Evolutionary conservation across 2,888 invertebrate genomes (phyloP), one percentile per base, ranked within the genome.

Genomic region (Andrena fulva): DNA sequence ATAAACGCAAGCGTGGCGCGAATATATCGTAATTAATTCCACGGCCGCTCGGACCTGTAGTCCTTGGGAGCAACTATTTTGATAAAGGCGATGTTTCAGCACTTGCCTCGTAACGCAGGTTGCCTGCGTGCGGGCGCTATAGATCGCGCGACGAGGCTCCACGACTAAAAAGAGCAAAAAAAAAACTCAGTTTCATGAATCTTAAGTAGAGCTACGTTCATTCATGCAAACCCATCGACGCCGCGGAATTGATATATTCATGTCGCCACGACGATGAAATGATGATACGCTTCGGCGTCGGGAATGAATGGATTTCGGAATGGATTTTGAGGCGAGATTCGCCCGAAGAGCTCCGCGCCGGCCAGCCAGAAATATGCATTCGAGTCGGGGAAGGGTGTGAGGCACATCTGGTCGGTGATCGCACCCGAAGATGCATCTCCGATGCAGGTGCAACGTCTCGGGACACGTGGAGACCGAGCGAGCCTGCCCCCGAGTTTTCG

Each of bases 371-470:
- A 54, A 24, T 10, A 10, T 29, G 35, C 48, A 16, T 12, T 8
- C 20, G 10, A 29, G 10, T 7, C 48, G 12, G 29, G 62, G 16
- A 35, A 12, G 29, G 67, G 70, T 70, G 56, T 42, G 73, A 63
- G 74, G 63, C 71, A 20, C 83, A 84, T 84, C 80, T 84, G 84
- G 84, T 31, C 48, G 6, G 66, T 73, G 72, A 70, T 80, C 72
- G 54, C 24, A 20, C 5, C 16, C 66, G 16, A 42, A 42, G 68
- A 66, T 82, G 82, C 77, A 71, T 42, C 56, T 5, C 24, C 50
- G 71, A 6, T 64, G 80, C 85, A 84, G 85, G 80, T 85, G 85
- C 77, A 80, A 52, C 73, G 56, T 27, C 62, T 68, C 33, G 66
- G n/a, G 68, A 10, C 56, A 56, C 33, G 48, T 60, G 73, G 77